phyloP scores from a whole-genome alignment of 1,140 invertebrate genomes.

The Belonocnema kinseyi region DNA sequence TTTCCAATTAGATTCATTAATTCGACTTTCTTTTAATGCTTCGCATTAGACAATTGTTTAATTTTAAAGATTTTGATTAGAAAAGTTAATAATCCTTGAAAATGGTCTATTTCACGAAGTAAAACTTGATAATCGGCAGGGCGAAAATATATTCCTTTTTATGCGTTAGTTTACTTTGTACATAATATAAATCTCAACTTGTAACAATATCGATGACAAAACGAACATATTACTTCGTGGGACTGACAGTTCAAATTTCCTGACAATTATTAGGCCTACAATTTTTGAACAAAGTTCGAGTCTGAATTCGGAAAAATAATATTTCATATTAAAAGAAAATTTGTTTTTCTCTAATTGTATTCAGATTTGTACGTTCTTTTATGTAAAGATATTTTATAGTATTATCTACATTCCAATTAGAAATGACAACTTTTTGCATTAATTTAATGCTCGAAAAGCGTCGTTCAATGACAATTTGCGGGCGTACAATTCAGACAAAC shows the following conservation, averaged over 20 bases:
- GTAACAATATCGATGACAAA: background rate
- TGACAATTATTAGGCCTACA: background rate
- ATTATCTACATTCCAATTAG: too few species aligned
- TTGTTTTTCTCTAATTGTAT: too few species aligned
- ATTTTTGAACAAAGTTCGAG: background rate
- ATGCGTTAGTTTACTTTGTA: background rate
- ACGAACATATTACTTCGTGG: too few species aligned
- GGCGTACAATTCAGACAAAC: conserved; percentile 38
- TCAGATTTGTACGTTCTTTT: too few species aligned
- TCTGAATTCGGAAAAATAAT: background rate
- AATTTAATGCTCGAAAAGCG: conserved; percentile 39
- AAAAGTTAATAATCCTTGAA: too few species aligned
- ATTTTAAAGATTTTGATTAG: too few species aligned
- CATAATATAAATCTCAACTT: conserved; percentile 16
- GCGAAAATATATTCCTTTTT: background rate
- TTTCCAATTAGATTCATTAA: too few species aligned
- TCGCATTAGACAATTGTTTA: too few species aligned
- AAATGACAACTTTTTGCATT: background rate
- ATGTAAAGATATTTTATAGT: too few species aligned
- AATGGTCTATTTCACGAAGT: background rate
- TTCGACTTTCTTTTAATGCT: too few species aligned
- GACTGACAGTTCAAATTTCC: background rate
- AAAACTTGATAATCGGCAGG: conserved; percentile 3
- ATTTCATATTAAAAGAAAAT: background rate
- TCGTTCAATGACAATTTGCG: conserved; percentile 39